Conservation (phyloP, 2,888 invertebrate species). For the Sphaerophoria rueppellii region DNA sequence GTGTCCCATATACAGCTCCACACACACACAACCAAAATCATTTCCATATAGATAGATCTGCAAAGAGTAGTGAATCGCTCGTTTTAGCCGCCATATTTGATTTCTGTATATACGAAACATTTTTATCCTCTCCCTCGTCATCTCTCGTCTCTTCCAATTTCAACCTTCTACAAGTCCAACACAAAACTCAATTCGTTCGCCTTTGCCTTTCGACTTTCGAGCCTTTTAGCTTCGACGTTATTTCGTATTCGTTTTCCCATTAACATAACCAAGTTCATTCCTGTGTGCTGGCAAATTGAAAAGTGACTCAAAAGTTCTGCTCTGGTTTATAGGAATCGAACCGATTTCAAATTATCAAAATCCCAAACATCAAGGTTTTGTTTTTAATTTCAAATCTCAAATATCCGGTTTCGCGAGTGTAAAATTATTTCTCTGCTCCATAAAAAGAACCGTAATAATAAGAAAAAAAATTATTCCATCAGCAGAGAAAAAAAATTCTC, state of each 20-base stretch:
- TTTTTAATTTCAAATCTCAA: slow-evolving; percentile 27
- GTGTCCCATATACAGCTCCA: slow-evolving; percentile 45
- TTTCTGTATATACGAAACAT: slow-evolving; percentile 46
- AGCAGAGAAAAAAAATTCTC: slow-evolving; percentile 72
- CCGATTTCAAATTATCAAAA: neutral
- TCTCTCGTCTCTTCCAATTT: slow-evolving; percentile 54
- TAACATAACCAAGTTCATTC: slow-evolving; percentile 41
- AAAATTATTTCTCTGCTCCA: slow-evolving; percentile 54
- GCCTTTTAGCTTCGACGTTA: slow-evolving; percentile 17
- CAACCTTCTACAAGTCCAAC: neutral
- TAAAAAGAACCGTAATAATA: slow-evolving; percentile 52
- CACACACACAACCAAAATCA: neutral
- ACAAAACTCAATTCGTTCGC: neutral
- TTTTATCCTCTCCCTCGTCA: slow-evolving; percentile 45
- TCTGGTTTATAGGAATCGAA: neutral
- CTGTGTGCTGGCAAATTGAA: slow-evolving; percentile 59
- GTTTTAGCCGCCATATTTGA: slow-evolving; percentile 70
- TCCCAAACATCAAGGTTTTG: neutral
- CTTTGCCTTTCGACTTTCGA: neutral
- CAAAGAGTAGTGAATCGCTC: slow-evolving; percentile 61
- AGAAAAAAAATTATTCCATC: slow-evolving; percentile 45
- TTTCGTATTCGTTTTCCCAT: slow-evolving; percentile 25
- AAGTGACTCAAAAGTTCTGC: neutral
- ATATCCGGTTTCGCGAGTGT: slow-evolving; percentile 65
- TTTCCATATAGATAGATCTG: slow-evolving; percentile 15